phyloP scores from a whole-genome alignment of 2,113 vertebrate genomes.

The Edolisoma coerulescens region DNA sequence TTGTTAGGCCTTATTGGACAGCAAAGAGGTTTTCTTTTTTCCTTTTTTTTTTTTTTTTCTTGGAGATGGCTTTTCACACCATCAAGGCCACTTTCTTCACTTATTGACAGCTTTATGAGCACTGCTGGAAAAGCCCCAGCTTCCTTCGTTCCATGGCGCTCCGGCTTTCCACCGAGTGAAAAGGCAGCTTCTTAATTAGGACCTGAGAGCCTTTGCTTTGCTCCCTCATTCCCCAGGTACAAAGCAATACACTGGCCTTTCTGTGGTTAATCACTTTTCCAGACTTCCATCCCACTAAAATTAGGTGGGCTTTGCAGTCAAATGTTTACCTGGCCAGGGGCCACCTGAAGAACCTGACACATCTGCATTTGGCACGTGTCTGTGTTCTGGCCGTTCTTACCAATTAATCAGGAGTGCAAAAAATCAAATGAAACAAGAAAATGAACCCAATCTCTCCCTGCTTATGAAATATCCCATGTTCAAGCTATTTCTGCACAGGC shows the following conservation, averaged over 20 bases:
- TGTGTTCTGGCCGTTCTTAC: slow-evolving; percentile 22
- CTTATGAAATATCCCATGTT: neutral
- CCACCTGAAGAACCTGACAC: slow-evolving; percentile 63
- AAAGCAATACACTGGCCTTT: slow-evolving; percentile 70
- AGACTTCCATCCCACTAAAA: slow-evolving; percentile 71
- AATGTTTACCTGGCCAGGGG: slow-evolving; percentile 66
- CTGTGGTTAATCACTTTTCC: slow-evolving; percentile 82
- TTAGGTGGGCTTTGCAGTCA: slow-evolving; percentile 65
- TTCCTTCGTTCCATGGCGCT: slow-evolving; percentile 49
- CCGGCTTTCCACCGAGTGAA: slow-evolving; percentile 55
- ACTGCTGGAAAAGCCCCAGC: slow-evolving; percentile 67
- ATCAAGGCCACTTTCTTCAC: slow-evolving; percentile 66
- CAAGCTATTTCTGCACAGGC: neutral
- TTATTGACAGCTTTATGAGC: slow-evolving; percentile 79
- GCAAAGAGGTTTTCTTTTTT: neutral
- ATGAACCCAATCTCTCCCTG: neutral
- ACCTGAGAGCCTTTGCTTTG: slow-evolving; percentile 76
- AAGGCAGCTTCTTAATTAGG: slow-evolving; percentile 83
- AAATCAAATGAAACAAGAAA: neutral
- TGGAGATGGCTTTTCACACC: slow-evolving; percentile 69
- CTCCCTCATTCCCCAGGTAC: slow-evolving; percentile 68
- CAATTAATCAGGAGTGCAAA: slow-evolving; percentile 33
- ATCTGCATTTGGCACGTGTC: slow-evolving; percentile 57
- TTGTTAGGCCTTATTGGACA: slow-evolving; percentile 69
- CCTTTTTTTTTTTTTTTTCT: neutral